Evolutionary conservation across 2,888 invertebrate genomes (phyloP).

Genomic region (Caenorhabditis angaria): DNA sequence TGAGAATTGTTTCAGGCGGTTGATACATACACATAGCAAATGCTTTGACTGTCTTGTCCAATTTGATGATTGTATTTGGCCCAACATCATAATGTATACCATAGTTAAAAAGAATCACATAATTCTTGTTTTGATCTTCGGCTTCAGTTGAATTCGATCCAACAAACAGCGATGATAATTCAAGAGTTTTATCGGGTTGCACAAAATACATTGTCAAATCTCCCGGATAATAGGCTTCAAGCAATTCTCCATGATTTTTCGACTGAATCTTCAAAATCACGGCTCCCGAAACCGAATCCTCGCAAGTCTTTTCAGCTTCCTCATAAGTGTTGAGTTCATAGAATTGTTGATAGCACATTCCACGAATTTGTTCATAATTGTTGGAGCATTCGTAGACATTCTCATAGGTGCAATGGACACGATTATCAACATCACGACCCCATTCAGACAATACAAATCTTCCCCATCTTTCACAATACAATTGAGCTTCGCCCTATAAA

Average conservation of each 20-base stretch:
- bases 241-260: background rate
- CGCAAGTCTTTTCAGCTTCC: background rate
- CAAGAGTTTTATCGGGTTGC: background rate
- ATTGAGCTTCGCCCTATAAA: background rate
- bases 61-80: background rate
- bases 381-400: background rate
- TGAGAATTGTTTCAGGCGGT: background rate
- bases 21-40: background rate
- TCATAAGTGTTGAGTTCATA: background rate
- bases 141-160: too few species aligned
- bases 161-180: background rate
- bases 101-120: background rate
- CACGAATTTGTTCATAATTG: background rate
- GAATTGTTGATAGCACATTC: background rate
- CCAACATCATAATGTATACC: background rate
- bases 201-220: background rate
- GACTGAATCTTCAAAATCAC: background rate
- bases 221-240: background rate
- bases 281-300: background rate
- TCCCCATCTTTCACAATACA: background rate
- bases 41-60: background rate
- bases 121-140: background rate
- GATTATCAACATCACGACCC: background rate
- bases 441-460: background rate
- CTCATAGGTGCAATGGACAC: background rate